These are phyloP conservation scores for Pterostichus madidus DNA, from an alignment of 2,888 invertebrate genomes.

Conservation along the genomic window DNA sequence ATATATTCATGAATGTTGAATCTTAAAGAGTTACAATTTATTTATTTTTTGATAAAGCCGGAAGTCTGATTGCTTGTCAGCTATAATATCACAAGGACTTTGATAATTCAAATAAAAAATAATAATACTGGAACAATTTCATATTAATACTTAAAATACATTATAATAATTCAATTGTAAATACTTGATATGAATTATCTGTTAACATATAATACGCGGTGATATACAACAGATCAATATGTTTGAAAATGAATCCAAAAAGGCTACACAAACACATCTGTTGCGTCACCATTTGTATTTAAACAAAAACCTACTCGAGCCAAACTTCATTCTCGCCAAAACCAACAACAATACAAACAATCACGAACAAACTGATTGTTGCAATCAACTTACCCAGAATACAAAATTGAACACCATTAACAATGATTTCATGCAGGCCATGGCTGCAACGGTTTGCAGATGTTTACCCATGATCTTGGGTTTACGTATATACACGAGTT, in stretches of 20 bases:
- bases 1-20: not conserved
- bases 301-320: not conserved
- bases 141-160: too few species aligned
- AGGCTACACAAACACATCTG: slow-evolving; percentile 6
- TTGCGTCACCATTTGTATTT: slow-evolving; percentile 17
- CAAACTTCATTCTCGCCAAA: not conserved
- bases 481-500: not conserved
- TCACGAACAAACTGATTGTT: slow-evolving; percentile 2
- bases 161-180: not conserved
- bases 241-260: slow-evolving; percentile 18
- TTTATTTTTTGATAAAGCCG: too few species aligned
- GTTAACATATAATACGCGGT: not conserved
- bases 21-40: too few species aligned
- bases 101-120: not conserved
- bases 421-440: slow-evolving; percentile 88
- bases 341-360: slow-evolving; percentile 14
- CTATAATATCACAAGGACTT: not conserved
- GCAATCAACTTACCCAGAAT: slow-evolving; percentile 86
- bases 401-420: slow-evolving; percentile 89
- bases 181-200: slow-evolving; percentile 18
- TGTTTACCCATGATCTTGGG: slow-evolving; percentile 82
- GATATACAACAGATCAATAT: slow-evolving; percentile 39
- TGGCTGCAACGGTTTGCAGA: slow-evolving; percentile 85
- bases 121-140: too few species aligned
- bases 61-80: too few species aligned